A percentile compares a stretch with the other conserved stretches of the same genome.
phyloP scores from a whole-genome alignment of 1,140 invertebrate species.

The Orchesella cincta region DNA sequence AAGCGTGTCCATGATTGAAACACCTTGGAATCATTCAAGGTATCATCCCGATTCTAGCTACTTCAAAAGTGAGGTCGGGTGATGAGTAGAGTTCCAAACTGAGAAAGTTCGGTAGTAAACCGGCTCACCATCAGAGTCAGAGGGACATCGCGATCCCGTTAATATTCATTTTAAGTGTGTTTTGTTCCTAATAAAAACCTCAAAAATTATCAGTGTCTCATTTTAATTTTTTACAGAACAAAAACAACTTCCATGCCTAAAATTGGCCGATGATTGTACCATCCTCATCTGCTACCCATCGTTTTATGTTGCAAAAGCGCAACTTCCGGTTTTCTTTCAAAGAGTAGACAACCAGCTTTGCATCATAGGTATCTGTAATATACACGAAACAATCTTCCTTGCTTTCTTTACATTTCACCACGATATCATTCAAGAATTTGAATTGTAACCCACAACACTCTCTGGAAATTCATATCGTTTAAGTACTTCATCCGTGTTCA shows the following conservation, averaged over 20 bases:
- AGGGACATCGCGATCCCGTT: slow-evolving; percentile 75
- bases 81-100: slow-evolving; percentile 75
- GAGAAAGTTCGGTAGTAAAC: slow-evolving; percentile 79
- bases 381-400: not conserved
- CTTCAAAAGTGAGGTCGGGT: slow-evolving; percentile 62
- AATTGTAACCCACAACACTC: not conserved
- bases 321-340: not conserved
- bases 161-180: slow-evolving; percentile 53
- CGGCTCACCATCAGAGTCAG: slow-evolving; percentile 61
- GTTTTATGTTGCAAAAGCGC: not conserved
- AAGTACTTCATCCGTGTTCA: not conserved
- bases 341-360: not conserved
- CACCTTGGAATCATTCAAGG: not conserved
- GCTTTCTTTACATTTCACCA: not conserved
- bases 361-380: not conserved
- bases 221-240: not conserved
- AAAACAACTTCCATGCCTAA: not conserved
- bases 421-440: slow-evolving; percentile 17
- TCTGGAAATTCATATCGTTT: not conserved
- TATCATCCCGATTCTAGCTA: not conserved
- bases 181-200: not conserved
- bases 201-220: not conserved
- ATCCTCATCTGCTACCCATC: not conserved
- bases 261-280: not conserved
- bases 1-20: not conserved